These are phyloP conservation scores for Crocallis elinguaria DNA, from an alignment of 2,888 invertebrate genomes.

Conservation along the genomic window DNA sequence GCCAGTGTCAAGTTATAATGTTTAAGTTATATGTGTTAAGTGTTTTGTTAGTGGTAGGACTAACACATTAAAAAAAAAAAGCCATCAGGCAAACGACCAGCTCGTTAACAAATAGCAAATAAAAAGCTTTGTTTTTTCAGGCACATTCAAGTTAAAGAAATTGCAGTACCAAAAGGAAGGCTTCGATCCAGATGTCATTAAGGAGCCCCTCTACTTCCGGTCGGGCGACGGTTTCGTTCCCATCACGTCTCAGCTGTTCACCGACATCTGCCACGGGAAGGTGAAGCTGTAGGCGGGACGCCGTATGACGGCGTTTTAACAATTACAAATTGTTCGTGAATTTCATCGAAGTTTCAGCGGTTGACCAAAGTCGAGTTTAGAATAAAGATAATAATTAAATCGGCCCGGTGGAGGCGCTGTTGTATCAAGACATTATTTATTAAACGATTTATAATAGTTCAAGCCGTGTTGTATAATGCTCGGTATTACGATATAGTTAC, in stretches of 20 bases:
- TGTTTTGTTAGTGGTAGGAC: too few relatives aligned
- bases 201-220: constrained; percentile 90
- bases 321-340: constrained; percentile 18
- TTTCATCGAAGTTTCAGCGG: constrained; percentile 3
- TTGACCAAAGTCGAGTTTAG: background rate
- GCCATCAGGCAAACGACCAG: too few relatives aligned
- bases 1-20: too few relatives aligned
- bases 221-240: constrained; percentile 80
- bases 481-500: too few relatives aligned
- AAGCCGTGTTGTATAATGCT: too few relatives aligned
- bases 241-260: constrained; percentile 85
- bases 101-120: background rate
- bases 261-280: constrained; percentile 82
- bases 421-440: background rate
- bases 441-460: too few relatives aligned
- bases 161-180: constrained; percentile 93
- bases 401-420: background rate
- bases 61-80: too few relatives aligned
- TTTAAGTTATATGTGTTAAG: too few relatives aligned
- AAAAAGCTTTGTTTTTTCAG: constrained; percentile 64
- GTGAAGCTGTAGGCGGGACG: constrained; percentile 66
- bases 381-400: background rate
- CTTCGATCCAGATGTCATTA: constrained; percentile 89
- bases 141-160: constrained; percentile 97
- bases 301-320: background rate